Conservation (phyloP, 2,888 invertebrate species). For the Megamerina dolium region DNA sequence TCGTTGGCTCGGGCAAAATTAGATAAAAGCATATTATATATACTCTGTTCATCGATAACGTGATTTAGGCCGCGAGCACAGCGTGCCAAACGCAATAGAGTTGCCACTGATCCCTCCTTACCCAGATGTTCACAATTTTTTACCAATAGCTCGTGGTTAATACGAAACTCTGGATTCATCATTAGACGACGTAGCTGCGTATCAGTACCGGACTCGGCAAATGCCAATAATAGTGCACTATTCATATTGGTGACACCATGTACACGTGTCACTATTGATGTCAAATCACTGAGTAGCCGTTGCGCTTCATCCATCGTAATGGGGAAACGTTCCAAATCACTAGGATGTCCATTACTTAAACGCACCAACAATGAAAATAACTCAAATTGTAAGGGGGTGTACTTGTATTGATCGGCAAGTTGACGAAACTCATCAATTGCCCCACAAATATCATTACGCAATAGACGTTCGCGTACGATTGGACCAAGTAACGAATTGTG, state of each 20-base stretch:
- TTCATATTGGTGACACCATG: conserved; percentile 50
- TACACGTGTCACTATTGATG: conserved; percentile 41
- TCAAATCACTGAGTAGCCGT: conserved; percentile 41
- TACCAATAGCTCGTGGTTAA: conserved; percentile 53
- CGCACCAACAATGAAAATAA: conserved; percentile 51
- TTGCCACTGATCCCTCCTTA: conserved; percentile 35
- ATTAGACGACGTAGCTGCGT: conserved; percentile 50
- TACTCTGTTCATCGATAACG: conserved; percentile 39
- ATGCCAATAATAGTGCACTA: conserved; percentile 46
- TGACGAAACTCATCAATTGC: conserved; percentile 56
- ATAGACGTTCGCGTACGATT: conserved; percentile 56
- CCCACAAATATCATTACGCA: conserved; percentile 49
- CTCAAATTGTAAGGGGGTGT: conserved; percentile 62
- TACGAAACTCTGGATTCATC: conserved; percentile 52
- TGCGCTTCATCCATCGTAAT: conserved; percentile 36
- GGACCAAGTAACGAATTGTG: conserved; percentile 58
- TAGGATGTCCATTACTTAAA: conserved; percentile 32
- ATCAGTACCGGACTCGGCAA: conserved; percentile 51
- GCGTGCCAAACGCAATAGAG: conserved; percentile 40
- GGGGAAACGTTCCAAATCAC: conserved; percentile 21
- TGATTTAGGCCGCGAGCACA: conserved; percentile 40
- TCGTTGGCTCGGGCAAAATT: conserved; percentile 40
- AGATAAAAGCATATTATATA: conserved; percentile 42
- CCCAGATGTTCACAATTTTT: conserved; percentile 52
- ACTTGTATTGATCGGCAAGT: conserved; percentile 53